Evolutionary conservation across 1,140 invertebrate species (phyloP), one percentile per base, ranked within the genome.

Genomic region (Drosophila equinoxialis): DNA sequence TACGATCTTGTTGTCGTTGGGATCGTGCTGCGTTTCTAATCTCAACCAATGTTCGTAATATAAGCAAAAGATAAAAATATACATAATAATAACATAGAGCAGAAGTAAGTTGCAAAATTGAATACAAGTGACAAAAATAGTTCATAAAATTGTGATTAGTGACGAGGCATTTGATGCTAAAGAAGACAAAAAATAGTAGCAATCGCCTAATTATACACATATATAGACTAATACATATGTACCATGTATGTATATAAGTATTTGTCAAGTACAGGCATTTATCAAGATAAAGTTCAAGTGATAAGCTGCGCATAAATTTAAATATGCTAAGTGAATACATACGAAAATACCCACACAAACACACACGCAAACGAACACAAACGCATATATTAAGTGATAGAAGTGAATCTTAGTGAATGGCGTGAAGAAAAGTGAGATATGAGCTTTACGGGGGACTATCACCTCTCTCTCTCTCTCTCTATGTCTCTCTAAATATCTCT

Each of bases 271-370:
- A 74, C 70, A 74, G 33, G 55, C 73, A 68, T 72, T 51, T 84
- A 80, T 90, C 80, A 89, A 89, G 77, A 89, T 89, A 84, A 89
- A 87, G 80, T 87, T 87, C 79, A 89, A 77, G 84, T 83, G 84
- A 89, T 87, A 89, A 87, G 83, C 77, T 77, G 80, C 77, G 83
- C 77, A 89, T 81, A 80, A 84, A 87, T 89, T 89, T 89, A 80
- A 80, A 87, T 89, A 89, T 81, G 69, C 77, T 79, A 89, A 83
- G 84, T 87, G 79, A 87, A 79, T 82, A 82, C 74, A 78, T 74
- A 68, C 71, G 64, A 75, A 51, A 51, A 51, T 51, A 51, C 45
- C 45, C 64, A 63, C 67, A 77, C 35, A 70, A 8, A 64, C 17
- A 65, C 20, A 64, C 26, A 26, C 26, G 0, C 26, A 26, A 5